Evolutionary conservation across 2,797 vertebrate species (phyloP).

Genomic region (Anomalospiza imberbis): DNA sequence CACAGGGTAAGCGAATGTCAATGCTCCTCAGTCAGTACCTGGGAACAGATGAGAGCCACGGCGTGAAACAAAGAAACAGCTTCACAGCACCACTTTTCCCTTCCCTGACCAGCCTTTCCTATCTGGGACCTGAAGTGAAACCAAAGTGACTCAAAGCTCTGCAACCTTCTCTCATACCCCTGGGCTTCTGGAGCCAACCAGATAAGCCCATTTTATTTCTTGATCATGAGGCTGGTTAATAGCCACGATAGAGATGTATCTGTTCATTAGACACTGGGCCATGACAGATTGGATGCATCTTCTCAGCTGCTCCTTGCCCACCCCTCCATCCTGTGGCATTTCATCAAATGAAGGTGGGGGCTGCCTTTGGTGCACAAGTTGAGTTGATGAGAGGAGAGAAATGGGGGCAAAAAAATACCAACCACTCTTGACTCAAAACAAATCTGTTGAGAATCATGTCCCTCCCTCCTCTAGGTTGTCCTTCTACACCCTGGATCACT

Average conservation of each 20-base stretch:
- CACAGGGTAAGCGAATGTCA: neutral
- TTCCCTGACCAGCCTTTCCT: neutral
- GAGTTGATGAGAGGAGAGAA: conserved; percentile 9
- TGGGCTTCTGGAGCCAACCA: neutral
- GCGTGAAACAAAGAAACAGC: neutral
- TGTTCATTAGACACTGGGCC: neutral
- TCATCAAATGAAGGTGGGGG: conserved; percentile 19
- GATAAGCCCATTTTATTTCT: neutral
- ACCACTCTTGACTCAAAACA: conserved; percentile 57
- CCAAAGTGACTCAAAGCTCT: neutral
- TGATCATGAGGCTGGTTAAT: neutral
- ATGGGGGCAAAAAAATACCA: conserved; percentile 23
- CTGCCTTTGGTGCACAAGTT: conserved; percentile 50
- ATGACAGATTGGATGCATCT: neutral
- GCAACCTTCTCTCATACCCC: neutral
- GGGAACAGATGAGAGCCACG: neutral
- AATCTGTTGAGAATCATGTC: conserved; percentile 44
- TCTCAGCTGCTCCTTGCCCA: neutral
- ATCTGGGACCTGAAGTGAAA: neutral
- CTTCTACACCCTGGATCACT: neutral
- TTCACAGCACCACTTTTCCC: neutral
- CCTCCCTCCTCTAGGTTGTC: conserved; percentile 28
- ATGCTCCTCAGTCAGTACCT: neutral
- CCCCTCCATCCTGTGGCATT: conserved; percentile 39
- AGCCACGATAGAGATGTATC: neutral